A percentile compares a stretch with the other conserved stretches of the same genome.
Evolutionary conservation across 2,888 invertebrate genomes (phyloP).

Genomic region (Ichneumoninae sp.): DNA sequence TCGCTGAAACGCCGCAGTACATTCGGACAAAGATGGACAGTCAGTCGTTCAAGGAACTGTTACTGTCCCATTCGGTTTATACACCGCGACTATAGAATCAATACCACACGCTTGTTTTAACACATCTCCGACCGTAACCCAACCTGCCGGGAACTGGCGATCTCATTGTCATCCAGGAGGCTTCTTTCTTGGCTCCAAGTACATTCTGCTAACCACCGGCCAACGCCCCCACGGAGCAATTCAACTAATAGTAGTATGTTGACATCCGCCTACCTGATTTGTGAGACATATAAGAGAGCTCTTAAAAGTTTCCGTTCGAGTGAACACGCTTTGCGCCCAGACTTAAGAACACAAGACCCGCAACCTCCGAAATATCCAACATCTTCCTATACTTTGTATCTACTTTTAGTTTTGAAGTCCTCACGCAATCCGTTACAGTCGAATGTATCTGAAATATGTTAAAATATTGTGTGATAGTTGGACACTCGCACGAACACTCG

Average conservation of each 20-base stretch:
- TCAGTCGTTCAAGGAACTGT: not conserved
- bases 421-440: too few relatives aligned
- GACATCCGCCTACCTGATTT: slow-evolving; percentile 48
- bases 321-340: slow-evolving; percentile 48
- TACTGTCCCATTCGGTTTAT: slow-evolving; percentile 11
- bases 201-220: not conserved
- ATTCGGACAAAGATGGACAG: not conserved
- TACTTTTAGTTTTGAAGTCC: too few relatives aligned
- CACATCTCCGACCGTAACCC: not conserved
- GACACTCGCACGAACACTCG: not conserved
- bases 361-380: not conserved
- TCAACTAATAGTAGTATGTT: slow-evolving; percentile 41
- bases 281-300: slow-evolving; percentile 36
- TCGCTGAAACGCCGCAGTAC: not conserved
- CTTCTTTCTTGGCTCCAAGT: not conserved
- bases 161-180: not conserved
- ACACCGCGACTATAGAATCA: not conserved
- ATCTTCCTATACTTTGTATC: not conserved
- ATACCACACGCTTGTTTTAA: not conserved
- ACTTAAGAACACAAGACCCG: slow-evolving; percentile 12
- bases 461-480: not conserved
- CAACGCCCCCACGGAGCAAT: not conserved
- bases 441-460: too few relatives aligned
- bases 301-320: slow-evolving; percentile 55
- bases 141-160: not conserved